Base-by-base conservation (phyloP, 2,888 invertebrate genomes). In the Pyrgus malvae region DNA sequence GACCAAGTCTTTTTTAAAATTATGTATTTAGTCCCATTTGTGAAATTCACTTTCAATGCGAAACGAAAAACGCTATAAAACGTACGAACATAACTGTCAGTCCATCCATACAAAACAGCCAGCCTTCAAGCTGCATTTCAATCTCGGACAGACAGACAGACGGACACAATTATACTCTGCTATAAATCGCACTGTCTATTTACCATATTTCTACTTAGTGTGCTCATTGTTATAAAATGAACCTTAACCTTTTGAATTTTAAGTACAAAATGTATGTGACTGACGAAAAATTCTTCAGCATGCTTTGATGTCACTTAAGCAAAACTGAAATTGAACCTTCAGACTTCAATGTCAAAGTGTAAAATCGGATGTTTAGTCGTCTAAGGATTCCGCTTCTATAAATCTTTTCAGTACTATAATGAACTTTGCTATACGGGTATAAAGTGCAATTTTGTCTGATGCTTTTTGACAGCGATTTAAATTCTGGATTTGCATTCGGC, bases 101-200 rank as follows among this genome's bases (percentile, higher is more conserved):
- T 29, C 40, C 31, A 40, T 54, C 37, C 31, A 33, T 46, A 53
- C 31, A 16, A 46, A 46, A 54, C 40, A 40, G 29, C 23, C 46
- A 51, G 44, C 57, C 60, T 63, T 60, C 57, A 44, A 59, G 53
- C 57, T 62, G 60, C 63, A 63, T 63, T 62, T 63, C 62, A 63
- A 64, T 60, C 62, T 59, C 56, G 53, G 45, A 59, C 55, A 62
- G 55, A 55, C 69, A 66, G 66, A 69, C 68, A 59, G 64, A 67
- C 70, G 62, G 64, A 68, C 68, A 76, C 71, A 76, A 78, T 77
- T 73, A 75, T 68, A 69, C 60, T 59, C 66, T 63, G 68, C 70
- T 72, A 74, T 76, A 79, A 77, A 78, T 76, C 71, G 62, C 62
- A 62, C 64, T 63, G 65, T 67, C 73, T 70, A 61, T 65, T 68